Conservation (phyloP, 2,797 vertebrate genomes). For the Diplodus puntazzo region DNA sequence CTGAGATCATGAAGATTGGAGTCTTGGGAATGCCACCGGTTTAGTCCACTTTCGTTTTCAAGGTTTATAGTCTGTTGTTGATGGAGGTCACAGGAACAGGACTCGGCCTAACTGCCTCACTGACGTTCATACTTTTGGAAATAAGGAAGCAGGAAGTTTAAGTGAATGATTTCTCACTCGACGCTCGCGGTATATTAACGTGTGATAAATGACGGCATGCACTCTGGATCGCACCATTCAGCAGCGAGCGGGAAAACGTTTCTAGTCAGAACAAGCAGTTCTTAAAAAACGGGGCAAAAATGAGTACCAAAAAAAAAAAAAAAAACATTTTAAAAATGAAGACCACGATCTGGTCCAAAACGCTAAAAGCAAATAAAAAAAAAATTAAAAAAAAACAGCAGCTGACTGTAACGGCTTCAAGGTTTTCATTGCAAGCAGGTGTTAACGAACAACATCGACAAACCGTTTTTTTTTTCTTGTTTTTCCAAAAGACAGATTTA, state of each 20-base stretch:
- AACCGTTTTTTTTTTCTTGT: slow-evolving; percentile 38
- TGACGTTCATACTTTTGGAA: background rate
- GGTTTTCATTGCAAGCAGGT: slow-evolving; percentile 64
- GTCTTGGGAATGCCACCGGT: too few species aligned
- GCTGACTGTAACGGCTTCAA: slow-evolving; percentile 58
- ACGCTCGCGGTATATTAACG: background rate
- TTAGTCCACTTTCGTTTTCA: background rate
- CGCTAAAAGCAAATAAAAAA: slow-evolving; percentile 14
- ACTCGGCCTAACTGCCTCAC: background rate
- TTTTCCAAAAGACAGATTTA: slow-evolving; percentile 74
- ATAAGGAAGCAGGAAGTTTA: slow-evolving; percentile 16
- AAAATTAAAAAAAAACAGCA: slow-evolving; percentile 37
- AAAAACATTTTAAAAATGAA: background rate
- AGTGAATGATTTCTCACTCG: background rate
- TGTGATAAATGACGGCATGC: slow-evolving; percentile 11
- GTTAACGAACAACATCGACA: slow-evolving; percentile 63
- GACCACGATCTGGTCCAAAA: slow-evolving; percentile 8
- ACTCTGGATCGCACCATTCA: slow-evolving; percentile 17
- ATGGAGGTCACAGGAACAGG: too few species aligned
- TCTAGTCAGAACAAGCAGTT: slow-evolving; percentile 33
- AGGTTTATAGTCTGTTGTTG: background rate
- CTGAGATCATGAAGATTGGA: too few species aligned
- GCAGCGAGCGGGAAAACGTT: slow-evolving; percentile 29
- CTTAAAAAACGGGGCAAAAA: slow-evolving; percentile 5
- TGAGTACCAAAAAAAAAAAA: slow-evolving; percentile 16